Evolutionary conservation across 2,888 invertebrate species (phyloP), one percentile per base, ranked within the genome.

Genomic region (Drosophila lacicola): DNA sequence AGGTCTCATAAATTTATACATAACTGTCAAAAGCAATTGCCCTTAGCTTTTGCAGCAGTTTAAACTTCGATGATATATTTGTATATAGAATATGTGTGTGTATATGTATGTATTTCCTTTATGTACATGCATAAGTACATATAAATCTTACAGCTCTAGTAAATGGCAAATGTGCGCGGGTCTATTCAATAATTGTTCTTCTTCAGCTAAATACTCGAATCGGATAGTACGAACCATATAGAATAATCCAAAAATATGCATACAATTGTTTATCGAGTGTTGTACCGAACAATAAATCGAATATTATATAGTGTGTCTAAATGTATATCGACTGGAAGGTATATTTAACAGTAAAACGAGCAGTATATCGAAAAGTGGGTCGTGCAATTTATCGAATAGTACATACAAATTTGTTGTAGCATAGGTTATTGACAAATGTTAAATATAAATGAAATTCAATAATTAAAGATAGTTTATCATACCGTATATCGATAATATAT

Each of bases 11-110:
- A 86, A 89, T 86, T 89, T 89, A 80, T 88, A 83, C 85, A 89
- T 89, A 85, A 86, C 89, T 86, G 85, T 86, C 85, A 89, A 83
- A 86, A 89, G 85, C 85, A 86, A 86, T 89, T 86, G 88, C 88
- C 85, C 89, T 86, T 88, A 86, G 85, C 86, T 78, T 86, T 89
- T 89, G 89, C 83, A 69, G 80, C 82, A 89, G 88, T 86, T 86
- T 86, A 86, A 86, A 85, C 89, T 85, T 85, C 83, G 85, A 85
- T 83, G 83, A 88, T 88, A 83, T 83, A 84, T 86, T 88, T 82
- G 88, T 88, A 64, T 74, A 86, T 71, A 55, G 53, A 57, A 60
- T 70, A 50, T 67, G 49, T n/a, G 54, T 55, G 34, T 55, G 63
- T 29, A 50, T 29, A 17, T 45, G 39, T 44, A 60, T 63, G 49